phyloP scores from a whole-genome alignment of 2,888 invertebrate species.

The Cantharis flavilabris region DNA sequence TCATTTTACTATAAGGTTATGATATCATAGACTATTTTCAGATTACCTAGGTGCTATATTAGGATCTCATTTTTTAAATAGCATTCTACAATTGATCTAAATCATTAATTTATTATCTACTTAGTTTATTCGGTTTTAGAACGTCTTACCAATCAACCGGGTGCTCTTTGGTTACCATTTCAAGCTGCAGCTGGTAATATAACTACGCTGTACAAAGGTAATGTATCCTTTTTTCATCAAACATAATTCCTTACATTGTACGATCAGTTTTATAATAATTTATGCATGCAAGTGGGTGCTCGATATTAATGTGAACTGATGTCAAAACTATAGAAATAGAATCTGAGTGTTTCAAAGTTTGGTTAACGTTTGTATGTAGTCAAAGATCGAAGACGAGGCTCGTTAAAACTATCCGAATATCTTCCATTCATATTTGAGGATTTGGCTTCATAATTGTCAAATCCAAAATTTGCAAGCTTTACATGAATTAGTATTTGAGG shows the following conservation, averaged over 20 bases:
- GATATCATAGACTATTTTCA: constrained; percentile 14
- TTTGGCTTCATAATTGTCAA: not conserved
- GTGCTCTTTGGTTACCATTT: constrained; percentile 75
- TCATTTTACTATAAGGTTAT: constrained; percentile 30
- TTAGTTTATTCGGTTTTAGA: constrained; percentile 56
- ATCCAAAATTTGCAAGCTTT: too few relatives aligned
- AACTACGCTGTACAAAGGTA: constrained; percentile 78
- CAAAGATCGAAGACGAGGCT: not conserved
- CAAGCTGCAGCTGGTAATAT: constrained; percentile 80
- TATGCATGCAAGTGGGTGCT: not conserved
- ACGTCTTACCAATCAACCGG: constrained; percentile 64
- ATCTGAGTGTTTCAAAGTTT: not conserved
- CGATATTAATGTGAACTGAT: too few relatives aligned
- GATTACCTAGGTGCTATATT: constrained; percentile 2
- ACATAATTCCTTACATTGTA: not conserved
- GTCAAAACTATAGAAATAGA: too few relatives aligned
- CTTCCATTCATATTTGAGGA: not conserved
- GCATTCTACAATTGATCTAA: not conserved
- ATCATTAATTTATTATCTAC: not conserved
- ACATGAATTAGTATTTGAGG: not conserved
- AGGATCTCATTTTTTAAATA: constrained; percentile 16
- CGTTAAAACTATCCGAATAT: not conserved
- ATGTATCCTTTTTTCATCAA: constrained; percentile 23
- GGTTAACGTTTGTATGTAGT: not conserved
- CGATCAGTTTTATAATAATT: not conserved